Evolutionary conservation across 2,113 vertebrate species (phyloP).

Genomic region (Oxyruncus cristatus): DNA sequence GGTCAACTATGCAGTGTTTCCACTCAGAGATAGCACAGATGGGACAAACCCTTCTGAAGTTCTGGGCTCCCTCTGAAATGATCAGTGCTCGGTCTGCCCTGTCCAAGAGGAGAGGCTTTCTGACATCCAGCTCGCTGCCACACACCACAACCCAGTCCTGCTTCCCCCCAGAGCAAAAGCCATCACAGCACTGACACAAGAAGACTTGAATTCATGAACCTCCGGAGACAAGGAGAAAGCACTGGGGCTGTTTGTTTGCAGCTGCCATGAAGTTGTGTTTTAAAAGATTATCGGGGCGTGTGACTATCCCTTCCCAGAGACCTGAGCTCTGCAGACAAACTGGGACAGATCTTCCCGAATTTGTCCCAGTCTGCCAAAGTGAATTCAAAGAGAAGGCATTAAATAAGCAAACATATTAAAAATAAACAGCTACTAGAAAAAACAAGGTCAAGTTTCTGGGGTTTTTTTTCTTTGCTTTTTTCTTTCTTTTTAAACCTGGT

Average conservation of each 20-base stretch:
- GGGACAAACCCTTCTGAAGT: not conserved
- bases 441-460: not conserved
- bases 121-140: not conserved
- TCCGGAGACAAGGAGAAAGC: not conserved
- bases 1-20: not conserved
- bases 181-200: not conserved
- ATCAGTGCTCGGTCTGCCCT: not conserved
- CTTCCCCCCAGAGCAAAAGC: not conserved
- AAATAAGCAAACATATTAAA: slow-evolving; percentile 25
- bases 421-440: not conserved
- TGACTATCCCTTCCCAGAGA: not conserved
- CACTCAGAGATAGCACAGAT: not conserved
- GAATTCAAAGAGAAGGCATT: slow-evolving; percentile 12
- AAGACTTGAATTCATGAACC: not conserved
- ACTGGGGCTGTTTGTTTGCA: not conserved
- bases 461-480: not conserved
- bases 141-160: not conserved
- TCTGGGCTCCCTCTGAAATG: not conserved
- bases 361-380: not conserved
- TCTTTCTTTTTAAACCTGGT: not conserved
- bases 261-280: not conserved
- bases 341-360: not conserved
- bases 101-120: not conserved
- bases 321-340: not conserved
- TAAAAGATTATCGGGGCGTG: not conserved